These are phyloP conservation scores for Tetrao urogallus DNA, from an alignment of 2,113 vertebrate species.

Conservation along the genomic window DNA sequence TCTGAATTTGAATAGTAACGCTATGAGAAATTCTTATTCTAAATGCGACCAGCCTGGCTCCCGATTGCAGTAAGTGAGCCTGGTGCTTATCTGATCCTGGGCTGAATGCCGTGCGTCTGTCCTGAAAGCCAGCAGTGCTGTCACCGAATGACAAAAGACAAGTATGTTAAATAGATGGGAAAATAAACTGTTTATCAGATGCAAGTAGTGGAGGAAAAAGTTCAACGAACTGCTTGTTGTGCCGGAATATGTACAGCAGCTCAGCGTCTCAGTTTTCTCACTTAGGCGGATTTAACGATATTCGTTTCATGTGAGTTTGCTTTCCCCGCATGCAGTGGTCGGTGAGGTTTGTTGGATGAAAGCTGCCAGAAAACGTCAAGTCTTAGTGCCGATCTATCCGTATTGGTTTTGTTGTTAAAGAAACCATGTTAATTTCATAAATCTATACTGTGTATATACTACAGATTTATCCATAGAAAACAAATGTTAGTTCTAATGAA, in stretches of 20 bases:
- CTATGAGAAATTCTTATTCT: neutral
- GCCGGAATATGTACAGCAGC: neutral
- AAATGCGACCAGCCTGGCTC: neutral
- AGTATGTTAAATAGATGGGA: neutral
- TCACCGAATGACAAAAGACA: neutral
- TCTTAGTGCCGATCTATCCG: neutral
- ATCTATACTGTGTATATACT: neutral
- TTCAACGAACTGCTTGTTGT: neutral
- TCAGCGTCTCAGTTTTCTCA: neutral
- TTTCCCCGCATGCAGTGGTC: neutral
- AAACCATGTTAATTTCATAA: neutral
- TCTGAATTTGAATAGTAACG: neutral
- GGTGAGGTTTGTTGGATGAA: neutral
- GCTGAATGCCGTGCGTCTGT: neutral
- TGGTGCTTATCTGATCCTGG: neutral
- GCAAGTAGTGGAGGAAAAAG: neutral
- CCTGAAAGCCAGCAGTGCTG: neutral
- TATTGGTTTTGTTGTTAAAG: neutral
- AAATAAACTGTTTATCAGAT: neutral
- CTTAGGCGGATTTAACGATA: neutral
- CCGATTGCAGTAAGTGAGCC: neutral
- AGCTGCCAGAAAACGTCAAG: neutral
- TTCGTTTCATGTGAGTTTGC: neutral
- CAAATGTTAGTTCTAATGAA: constrained; percentile 51
- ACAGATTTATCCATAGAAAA: neutral